Percentiles rank a stretch among this genome's conserved stretches.
Conservation (phyloP, 1,140 invertebrate species). For the Aricia agestis region DNA sequence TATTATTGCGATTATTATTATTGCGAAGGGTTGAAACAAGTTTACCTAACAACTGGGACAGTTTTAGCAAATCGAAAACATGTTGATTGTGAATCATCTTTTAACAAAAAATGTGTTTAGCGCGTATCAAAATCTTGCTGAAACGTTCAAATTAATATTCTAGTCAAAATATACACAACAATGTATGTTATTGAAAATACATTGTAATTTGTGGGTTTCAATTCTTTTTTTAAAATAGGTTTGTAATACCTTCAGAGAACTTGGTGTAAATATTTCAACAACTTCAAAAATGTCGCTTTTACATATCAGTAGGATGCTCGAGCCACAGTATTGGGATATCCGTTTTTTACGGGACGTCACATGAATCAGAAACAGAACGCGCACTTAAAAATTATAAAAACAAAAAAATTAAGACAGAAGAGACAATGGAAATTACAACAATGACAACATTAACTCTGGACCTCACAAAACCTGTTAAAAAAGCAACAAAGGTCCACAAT, state of each 20-base stretch:
- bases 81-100: neutral
- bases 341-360: neutral
- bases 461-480: slow-evolving; percentile 53
- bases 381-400: slow-evolving; percentile 34
- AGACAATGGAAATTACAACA: slow-evolving; percentile 60
- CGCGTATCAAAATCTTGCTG: too few species aligned
- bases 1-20: slow-evolving; percentile 15
- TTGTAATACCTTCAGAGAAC: neutral
- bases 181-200: too few species aligned
- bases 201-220: too few species aligned
- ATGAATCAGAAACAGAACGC: slow-evolving; percentile 8
- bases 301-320: neutral
- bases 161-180: too few species aligned
- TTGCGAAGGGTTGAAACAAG: slow-evolving; percentile 7
- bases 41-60: neutral
- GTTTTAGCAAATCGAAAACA: slow-evolving; percentile 1
- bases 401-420: slow-evolving; percentile 46
- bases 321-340: neutral
- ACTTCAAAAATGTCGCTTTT: neutral
- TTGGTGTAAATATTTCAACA: neutral
- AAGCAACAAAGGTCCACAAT: slow-evolving; percentile 62
- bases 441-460: slow-evolving; percentile 54
- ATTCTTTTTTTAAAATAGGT: too few species aligned
- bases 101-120: too few species aligned
- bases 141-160: too few species aligned